Evolutionary conservation across 2,888 invertebrate species (phyloP).

Genomic region (Bugulina stolonifera): DNA sequence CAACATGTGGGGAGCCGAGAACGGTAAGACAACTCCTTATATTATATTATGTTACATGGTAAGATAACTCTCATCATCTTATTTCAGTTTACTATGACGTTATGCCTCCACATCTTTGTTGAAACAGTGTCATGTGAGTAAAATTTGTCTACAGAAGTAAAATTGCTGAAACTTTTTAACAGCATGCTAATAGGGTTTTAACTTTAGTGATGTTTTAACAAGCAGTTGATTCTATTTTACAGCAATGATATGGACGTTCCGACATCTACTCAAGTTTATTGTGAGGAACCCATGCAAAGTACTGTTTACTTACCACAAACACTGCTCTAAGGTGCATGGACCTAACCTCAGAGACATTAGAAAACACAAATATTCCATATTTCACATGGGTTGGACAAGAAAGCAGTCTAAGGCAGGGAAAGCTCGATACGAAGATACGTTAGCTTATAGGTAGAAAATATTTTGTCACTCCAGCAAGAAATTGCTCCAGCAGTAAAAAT

Average conservation of each 20-base stretch:
- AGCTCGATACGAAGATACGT: not conserved
- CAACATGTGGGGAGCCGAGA: constrained; percentile 11
- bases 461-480: no score
- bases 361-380: not conserved
- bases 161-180: no score
- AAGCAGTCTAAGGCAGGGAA: not conserved
- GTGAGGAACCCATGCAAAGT: not conserved
- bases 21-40: not conserved
- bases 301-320: not conserved
- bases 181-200: no score
- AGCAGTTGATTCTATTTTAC: no score
- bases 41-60: no score
- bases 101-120: no score
- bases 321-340: not conserved
- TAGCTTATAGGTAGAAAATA: not conserved
- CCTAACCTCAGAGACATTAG: not conserved
- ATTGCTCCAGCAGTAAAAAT: no score
- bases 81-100: no score
- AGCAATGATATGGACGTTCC: not conserved
- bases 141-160: no score
- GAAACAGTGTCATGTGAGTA: no score
- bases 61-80: no score
- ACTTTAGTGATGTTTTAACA: no score
- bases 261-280: not conserved
- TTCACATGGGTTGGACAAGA: not conserved